Evolutionary conservation across 1,140 invertebrate species (phyloP).

Genomic region (Stenopsyche tienmushanensis): DNA sequence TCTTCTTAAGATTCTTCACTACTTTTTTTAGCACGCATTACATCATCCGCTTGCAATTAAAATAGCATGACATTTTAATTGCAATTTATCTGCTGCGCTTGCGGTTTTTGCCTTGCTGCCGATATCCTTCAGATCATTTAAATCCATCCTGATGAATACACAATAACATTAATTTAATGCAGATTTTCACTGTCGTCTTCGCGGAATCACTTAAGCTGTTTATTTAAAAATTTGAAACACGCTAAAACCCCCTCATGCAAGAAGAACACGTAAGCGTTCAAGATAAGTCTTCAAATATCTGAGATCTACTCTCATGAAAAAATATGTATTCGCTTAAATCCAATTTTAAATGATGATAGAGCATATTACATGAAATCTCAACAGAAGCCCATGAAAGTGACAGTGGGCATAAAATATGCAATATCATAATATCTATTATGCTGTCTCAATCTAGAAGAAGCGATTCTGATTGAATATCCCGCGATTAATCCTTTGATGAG

Average conservation of each 20-base stretch:
- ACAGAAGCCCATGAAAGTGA: no score
- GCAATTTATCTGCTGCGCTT: background rate
- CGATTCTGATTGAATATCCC: no score
- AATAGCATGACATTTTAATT: background rate
- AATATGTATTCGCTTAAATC: background rate
- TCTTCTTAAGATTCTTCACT: background rate
- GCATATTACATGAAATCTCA: no score
- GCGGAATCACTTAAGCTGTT: no score
- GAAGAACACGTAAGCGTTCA: background rate
- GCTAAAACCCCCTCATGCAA: background rate
- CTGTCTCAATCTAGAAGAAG: no score
- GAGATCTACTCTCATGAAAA: background rate
- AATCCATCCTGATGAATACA: no score
- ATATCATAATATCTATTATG: background rate
- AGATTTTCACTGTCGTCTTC: no score
- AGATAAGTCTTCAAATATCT: background rate
- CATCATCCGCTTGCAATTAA: background rate
- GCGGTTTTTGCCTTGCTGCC: no score
- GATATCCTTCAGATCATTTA: no score
- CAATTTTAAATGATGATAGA: no score
- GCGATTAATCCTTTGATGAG: no score
- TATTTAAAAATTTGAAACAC: background rate
- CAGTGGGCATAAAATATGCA: background rate
- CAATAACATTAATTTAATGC: no score
- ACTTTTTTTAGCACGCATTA: background rate